Evolutionary conservation across 2,797 vertebrate genomes (phyloP).

Genomic region (Fringilla coelebs): DNA sequence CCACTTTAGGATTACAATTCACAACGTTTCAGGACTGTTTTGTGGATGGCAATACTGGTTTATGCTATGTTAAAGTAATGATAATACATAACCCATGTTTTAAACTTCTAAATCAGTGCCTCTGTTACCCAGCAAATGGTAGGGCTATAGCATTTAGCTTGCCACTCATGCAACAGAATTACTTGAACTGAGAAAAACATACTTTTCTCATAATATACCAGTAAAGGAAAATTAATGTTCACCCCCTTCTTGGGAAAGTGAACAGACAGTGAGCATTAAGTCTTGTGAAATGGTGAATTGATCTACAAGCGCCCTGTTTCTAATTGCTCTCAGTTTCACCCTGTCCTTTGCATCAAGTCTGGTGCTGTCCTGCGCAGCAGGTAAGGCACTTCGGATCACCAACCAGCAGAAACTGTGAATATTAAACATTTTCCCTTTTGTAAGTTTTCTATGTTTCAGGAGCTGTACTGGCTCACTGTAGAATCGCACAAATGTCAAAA

Average conservation of each 20-base stretch:
- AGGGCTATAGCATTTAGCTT: background rate
- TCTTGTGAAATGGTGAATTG: background rate
- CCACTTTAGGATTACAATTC: background rate
- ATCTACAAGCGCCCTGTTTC: accelerated
- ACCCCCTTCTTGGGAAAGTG: background rate
- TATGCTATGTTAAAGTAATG: background rate
- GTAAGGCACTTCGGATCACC: background rate
- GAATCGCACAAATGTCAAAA: background rate
- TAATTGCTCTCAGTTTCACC: background rate
- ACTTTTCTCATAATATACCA: background rate
- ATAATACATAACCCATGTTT: background rate
- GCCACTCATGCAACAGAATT: background rate
- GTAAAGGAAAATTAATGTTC: background rate
- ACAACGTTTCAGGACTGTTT: background rate
- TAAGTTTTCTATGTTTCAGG: background rate
- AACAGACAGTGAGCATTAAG: background rate
- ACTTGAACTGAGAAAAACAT: background rate
- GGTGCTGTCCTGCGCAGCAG: background rate
- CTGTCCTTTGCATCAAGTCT: background rate
- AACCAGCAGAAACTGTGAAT: background rate
- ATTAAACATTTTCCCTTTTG: background rate
- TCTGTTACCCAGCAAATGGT: background rate
- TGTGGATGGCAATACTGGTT: background rate
- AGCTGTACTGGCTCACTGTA: background rate
- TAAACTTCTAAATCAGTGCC: background rate